These are phyloP conservation scores for Osmerus mordax DNA, from an alignment of 2,113 vertebrate genomes.

Conservation along the genomic window DNA sequence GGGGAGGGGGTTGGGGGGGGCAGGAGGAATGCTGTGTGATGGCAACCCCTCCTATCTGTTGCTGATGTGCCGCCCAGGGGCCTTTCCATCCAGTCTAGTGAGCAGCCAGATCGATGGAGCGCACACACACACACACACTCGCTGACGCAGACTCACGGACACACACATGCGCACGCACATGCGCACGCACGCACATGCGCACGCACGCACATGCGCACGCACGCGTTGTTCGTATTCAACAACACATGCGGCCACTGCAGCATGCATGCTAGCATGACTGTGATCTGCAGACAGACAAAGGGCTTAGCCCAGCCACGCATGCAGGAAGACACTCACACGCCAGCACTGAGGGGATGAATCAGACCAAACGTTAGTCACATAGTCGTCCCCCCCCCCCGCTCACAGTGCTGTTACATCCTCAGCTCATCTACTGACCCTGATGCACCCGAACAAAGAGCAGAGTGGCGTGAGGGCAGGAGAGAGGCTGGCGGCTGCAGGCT, in stretches of 20 bases:
- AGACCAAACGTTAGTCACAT: no score
- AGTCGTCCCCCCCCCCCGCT: no score
- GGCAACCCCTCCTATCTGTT: conserved; percentile 80
- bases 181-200: conserved; percentile 40
- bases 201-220: neutral
- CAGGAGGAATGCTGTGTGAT: conserved; percentile 74
- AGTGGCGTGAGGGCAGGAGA: no score
- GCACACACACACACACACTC: conserved; percentile 73
- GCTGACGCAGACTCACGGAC: conserved; percentile 60
- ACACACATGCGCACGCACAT: neutral
- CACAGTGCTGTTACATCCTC: no score
- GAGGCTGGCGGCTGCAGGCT: no score
- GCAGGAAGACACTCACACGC: no score
- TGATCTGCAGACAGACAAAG: no score
- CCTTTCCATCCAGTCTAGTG: conserved; percentile 83
- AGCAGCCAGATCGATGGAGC: conserved; percentile 76
- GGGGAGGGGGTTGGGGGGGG: conserved; percentile 28
- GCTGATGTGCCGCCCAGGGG: conserved; percentile 59
- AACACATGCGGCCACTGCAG: conserved; percentile 15
- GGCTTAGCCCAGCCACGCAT: no score
- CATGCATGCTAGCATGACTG: no score
- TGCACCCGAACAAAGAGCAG: no score
- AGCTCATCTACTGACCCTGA: no score
- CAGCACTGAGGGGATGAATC: no score
- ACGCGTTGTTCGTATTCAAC: neutral